Conservation (phyloP, 2,797 vertebrate genomes). For the Hozukius guyotensis region DNA sequence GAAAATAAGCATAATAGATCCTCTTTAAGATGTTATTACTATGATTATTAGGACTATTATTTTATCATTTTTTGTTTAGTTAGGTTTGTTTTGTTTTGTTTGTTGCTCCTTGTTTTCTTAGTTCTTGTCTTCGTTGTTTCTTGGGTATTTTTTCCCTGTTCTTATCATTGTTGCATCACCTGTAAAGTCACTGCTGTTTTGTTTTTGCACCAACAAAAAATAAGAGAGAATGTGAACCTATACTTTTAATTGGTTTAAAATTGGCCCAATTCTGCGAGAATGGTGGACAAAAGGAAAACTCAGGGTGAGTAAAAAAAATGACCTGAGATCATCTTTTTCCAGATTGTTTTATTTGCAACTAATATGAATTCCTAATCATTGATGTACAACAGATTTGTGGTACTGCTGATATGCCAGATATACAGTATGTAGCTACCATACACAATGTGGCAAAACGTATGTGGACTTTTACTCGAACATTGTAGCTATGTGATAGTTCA, state of each 20-base stretch:
- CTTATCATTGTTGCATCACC: too few species aligned
- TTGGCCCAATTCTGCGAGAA: background rate
- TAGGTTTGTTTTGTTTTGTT: too few species aligned
- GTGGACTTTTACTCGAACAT: background rate
- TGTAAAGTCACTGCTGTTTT: too few species aligned
- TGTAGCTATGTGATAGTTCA: background rate
- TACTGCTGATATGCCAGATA: background rate
- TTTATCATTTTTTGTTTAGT: too few species aligned
- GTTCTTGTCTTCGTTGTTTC: too few species aligned
- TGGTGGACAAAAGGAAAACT: background rate
- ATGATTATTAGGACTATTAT: too few species aligned
- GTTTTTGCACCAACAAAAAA: too few species aligned
- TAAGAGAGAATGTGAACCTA: background rate
- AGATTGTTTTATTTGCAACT: conserved; percentile 1
- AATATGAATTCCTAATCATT: background rate
- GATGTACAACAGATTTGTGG: background rate
- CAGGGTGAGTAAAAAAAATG: background rate
- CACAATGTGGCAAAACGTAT: background rate
- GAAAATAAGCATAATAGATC: too few species aligned
- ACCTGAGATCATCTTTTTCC: background rate
- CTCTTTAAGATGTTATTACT: too few species aligned
- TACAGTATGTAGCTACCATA: background rate
- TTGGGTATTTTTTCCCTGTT: too few species aligned
- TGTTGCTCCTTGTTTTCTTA: too few species aligned
- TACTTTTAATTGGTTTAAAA: background rate